Evolutionary conservation across 2,888 invertebrate species (phyloP).

Genomic region (Pogonocherus hispidulus): DNA sequence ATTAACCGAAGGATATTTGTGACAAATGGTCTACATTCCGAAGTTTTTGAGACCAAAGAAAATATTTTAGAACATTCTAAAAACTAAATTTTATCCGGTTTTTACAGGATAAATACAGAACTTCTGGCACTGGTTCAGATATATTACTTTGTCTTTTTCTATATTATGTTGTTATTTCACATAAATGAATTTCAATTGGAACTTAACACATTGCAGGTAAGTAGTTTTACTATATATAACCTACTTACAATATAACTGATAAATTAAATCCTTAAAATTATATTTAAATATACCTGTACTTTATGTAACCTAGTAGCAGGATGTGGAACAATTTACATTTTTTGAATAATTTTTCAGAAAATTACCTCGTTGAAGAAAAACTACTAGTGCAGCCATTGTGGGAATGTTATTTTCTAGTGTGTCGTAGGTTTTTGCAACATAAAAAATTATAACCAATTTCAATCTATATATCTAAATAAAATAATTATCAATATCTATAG

Average conservation of each 20-base stretch:
- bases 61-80: neutral
- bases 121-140: constrained; percentile 2
- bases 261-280: too few species aligned
- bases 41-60: neutral
- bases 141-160: neutral
- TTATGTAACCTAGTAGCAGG: too few species aligned
- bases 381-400: too few species aligned
- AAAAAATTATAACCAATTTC: too few species aligned
- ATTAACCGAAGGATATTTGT: neutral
- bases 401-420: too few species aligned
- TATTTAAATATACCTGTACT: neutral
- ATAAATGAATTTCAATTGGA: neutral
- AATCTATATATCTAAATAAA: too few species aligned
- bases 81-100: neutral
- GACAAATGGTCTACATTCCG: neutral
- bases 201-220: neutral
- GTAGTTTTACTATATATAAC: neutral
- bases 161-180: constrained; percentile 11
- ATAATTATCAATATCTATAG: too few species aligned
- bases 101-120: neutral
- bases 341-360: too few species aligned
- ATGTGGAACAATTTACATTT: too few species aligned
- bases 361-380: too few species aligned
- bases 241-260: too few species aligned
- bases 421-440: too few species aligned